Evolutionary conservation across 2,797 vertebrate species (phyloP), one percentile per base, ranked within the genome.

Genomic region (Sebastes itinus): DNA sequence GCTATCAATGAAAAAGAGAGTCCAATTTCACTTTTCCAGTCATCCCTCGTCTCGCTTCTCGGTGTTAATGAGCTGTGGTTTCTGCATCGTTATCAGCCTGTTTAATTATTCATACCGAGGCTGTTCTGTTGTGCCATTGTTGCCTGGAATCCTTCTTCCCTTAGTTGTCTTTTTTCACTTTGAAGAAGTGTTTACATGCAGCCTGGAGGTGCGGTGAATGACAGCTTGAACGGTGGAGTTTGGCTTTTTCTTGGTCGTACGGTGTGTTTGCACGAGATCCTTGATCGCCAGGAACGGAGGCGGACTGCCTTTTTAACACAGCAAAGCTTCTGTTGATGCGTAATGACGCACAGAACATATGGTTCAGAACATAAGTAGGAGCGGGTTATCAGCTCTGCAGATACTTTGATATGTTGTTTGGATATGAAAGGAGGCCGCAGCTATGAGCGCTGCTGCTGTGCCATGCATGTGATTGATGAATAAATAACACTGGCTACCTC

Each of bases 61-160:
- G 1, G 77, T 62, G 88, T 89, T 93, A 93, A 94, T 88, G 87
- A 93, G 88, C 84, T 81, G 89, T 27, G 60, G 80, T 85, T 90
- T 86, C 72, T 28, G 84, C 82, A 60, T 63, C 7, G 46, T 91
- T 87, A 92, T 90, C 87, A 70, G 88, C 58, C 82, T 85, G 67
- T 78, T 94, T 88, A 90, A 92, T 94, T 88, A 94, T 94, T 94
- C 92, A 94, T 86, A 66, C 61, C 4, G 14, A 61, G 76, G 63
- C 72, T 23, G 68, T 74, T 85, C 70, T 59, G 78, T 73, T 82
- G 28, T 73, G 58, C 77, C 78, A 84, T 76, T 81, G 86, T 81
- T 83, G 83, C 80, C 82, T 79, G 72, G 63, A 82, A 69, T 85
- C 68, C 56, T 67, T 61, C 59, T 79, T 62, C 12, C 20, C 6